Evolutionary conservation across 2,888 invertebrate species (phyloP), one percentile per base, ranked within the genome.

Genomic region (Hofmannophila pseudospretella): DNA sequence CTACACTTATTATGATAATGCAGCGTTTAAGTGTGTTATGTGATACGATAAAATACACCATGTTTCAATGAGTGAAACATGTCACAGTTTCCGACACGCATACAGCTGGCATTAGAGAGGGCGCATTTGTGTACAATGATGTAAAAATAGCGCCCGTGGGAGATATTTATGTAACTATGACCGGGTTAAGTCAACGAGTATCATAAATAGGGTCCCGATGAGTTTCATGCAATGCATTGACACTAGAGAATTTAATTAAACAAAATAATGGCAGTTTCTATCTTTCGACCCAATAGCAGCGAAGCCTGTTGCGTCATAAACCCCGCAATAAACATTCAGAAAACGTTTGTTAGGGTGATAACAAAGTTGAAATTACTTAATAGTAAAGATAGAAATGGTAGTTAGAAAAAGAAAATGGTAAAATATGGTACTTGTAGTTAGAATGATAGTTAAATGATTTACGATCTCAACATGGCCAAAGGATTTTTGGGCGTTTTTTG

Each of bases 141-240:
- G 65, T 66, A 77, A 67, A 82, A 77, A 84, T 85, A 85, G 70
- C 63, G 36, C 55, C 54, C 54, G 68, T 71, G 73, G 66, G 72
- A 72, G 77, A 79, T 84, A 85, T 85, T 82, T 80, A 66, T 73
- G 73, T 70, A 62, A 74, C 82, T 80, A 78, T 77, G 67, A 85
- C 85, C 85, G 67, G 84, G 85, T 84, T 84, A 81, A 72, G 67
- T 68, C 70, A 64, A 58, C 49, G 61, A 60, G 54, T 62, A 61
- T 69, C 66, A 74, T 64, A 69, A 76, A 74, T 71, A 67, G 63
- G 56, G 57, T 54, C 54, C 54, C 47, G 32, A 26, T 25, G 53
- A 56, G 57, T 49, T 59, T 58, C 54, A 48, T 54, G 47, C 47
- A 47, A 50, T 66, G 61, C 56, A 68, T 49, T 46, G 38, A 33